Evolutionary conservation across 2,797 vertebrate genomes (phyloP).

Genomic region (Falco cherrug): DNA sequence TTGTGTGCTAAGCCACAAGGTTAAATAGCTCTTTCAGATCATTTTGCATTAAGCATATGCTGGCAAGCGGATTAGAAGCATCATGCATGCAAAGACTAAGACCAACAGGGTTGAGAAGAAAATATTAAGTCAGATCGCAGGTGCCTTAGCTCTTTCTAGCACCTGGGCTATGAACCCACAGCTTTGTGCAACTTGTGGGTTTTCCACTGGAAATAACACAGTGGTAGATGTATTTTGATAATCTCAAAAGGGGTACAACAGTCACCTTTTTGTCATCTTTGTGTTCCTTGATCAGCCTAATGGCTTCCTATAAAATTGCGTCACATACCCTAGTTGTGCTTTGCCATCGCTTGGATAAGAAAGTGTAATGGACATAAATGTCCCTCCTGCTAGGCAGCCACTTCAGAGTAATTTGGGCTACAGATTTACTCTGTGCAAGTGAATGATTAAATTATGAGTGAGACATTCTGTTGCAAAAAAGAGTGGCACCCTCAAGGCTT

Average conservation of each 20-base stretch:
- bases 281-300: neutral
- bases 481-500: conserved; percentile 33
- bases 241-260: neutral
- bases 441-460: conserved; percentile 55
- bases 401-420: conserved; percentile 55
- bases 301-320: neutral
- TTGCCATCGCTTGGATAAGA: conserved; percentile 5
- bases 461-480: conserved; percentile 33
- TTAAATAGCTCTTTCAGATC: conserved; percentile 5
- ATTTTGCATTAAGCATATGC: neutral
- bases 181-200: neutral
- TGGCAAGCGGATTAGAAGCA: neutral
- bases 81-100: neutral
- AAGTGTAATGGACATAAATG: conserved; percentile 38
- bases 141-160: neutral
- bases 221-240: neutral
- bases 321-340: neutral
- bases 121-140: neutral
- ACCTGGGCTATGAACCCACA: neutral
- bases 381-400: conserved; percentile 46
- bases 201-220: neutral
- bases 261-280: neutral
- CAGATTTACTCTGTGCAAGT: conserved; percentile 31
- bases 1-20: neutral
- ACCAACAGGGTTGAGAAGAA: neutral